A percentile compares a stretch with the other conserved stretches of the same genome.
Evolutionary conservation across 2,888 invertebrate species (phyloP).

Genomic region (Malthinus seriepunctatus): DNA sequence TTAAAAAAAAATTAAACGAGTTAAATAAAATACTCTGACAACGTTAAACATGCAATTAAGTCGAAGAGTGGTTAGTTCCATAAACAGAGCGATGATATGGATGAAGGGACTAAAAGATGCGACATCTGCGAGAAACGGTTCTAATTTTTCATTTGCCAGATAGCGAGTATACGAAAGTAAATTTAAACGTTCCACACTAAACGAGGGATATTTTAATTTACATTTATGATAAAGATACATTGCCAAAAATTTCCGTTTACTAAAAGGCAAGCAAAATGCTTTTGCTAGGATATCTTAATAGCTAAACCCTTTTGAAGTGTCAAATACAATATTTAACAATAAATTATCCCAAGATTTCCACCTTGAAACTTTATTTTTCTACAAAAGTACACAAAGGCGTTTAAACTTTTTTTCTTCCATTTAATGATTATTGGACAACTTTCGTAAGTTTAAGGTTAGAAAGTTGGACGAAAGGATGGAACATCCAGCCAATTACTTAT

Average conservation of each 20-base stretch:
- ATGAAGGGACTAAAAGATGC: conserved; percentile 15
- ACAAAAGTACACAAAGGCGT: too few species aligned
- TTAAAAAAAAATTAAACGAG: conserved; percentile 18
- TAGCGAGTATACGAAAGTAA: conserved; percentile 19
- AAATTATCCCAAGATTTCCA: too few species aligned
- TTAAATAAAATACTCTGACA: conserved; percentile 19
- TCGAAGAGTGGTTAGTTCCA: conserved; percentile 23
- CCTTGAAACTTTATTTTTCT: too few species aligned
- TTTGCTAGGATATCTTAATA: conserved; percentile 3
- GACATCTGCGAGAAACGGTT: conserved; percentile 27
- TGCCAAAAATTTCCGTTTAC: conserved; percentile 4
- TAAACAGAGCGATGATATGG: conserved; percentile 16
- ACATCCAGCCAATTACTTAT: too few species aligned
- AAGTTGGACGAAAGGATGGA: too few species aligned
- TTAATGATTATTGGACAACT: too few species aligned
- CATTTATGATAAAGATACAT: conserved; percentile 20
- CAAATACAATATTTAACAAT: too few species aligned
- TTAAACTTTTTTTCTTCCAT: too few species aligned
- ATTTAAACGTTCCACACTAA: conserved; percentile 22
- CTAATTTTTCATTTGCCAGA: conserved; percentile 26
- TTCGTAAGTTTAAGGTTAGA: too few species aligned
- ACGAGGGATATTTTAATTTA: conserved; percentile 22
- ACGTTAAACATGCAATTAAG: conserved; percentile 28
- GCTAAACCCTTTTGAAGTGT: too few species aligned
- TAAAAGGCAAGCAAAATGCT: conserved; percentile 5